Evolutionary conservation across 2,797 vertebrate genomes (phyloP).

Genomic region (Phylloscopus collybita): DNA sequence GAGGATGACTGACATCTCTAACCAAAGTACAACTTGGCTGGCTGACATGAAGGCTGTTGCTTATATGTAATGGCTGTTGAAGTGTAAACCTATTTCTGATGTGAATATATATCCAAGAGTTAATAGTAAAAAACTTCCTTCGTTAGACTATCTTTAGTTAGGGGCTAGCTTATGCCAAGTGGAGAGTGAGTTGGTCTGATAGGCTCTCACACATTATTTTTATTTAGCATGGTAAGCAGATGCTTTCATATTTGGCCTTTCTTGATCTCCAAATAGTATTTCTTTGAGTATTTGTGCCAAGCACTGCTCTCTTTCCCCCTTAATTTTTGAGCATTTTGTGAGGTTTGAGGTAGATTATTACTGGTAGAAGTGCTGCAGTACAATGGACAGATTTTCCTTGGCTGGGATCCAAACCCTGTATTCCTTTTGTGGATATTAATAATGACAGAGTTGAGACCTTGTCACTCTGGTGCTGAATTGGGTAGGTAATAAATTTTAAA

Average conservation of each 20-base stretch:
- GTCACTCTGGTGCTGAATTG: constrained; percentile 1
- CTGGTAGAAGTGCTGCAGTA: not conserved
- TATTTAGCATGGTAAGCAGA: not conserved
- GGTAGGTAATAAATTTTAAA: constrained; percentile 1
- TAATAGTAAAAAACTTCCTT: not conserved
- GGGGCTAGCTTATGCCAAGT: not conserved
- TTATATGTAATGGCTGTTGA: not conserved
- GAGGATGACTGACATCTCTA: not conserved
- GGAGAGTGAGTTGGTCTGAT: not conserved
- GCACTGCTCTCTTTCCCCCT: not conserved
- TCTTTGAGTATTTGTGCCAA: not conserved
- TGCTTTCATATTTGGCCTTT: not conserved
- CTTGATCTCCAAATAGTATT: not conserved
- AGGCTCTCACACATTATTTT: not conserved
- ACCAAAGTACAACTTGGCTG: not conserved
- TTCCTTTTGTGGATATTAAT: constrained; percentile 47
- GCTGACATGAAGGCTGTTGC: not conserved
- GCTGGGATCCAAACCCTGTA: not conserved
- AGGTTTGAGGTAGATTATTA: not conserved
- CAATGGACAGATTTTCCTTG: constrained; percentile 6
- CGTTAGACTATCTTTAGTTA: accelerated
- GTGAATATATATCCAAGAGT: not conserved
- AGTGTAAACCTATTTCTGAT: not conserved
- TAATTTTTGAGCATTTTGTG: not conserved
- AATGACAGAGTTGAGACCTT: constrained; percentile 46